Evolutionary conservation across 2,888 invertebrate genomes (phyloP), one percentile per base, ranked within the genome.

Genomic region (Eilema sororculum): DNA sequence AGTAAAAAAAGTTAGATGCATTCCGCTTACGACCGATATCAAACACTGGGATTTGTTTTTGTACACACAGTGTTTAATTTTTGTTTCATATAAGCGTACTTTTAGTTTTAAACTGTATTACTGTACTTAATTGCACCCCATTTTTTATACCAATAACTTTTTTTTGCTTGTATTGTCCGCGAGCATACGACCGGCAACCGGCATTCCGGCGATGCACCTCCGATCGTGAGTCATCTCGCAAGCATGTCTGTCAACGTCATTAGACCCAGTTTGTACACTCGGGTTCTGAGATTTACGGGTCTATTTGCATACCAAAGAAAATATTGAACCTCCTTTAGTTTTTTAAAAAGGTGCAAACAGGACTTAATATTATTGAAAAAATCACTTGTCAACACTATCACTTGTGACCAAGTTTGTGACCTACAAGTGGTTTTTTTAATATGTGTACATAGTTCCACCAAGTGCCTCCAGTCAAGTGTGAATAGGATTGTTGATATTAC

Each of bases 191-290:
- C 70, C 80, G 82, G 74, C 80, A 76, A 67, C 71, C 80, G 82
- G 77, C 80, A 77, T 82, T 79, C 78, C 78, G 69, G 76, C 80
- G 80, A 78, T 82, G 84, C 81, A 82, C 83, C 73, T 76, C 74
- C 76, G 76, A 65, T 78, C 76, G 76, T 90, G 91, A 91, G 83
- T 91, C 91, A 91, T 78, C 72, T 65, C 76, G 64, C 41, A 73
- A 81, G 84, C 80, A 81, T 83, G 88, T 85, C 82, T 83, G 66
- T 63, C 88, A 87, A 88, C 84, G 87, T 89, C 88, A 90, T 78
- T 78, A 33, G 70, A 68, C 74, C 76, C 82, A 84, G 85, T 84
- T 85, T 84, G 62, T 58, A 62, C 72, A 75, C 59, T 73, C 72
- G 78, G 24, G 33, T 33, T 62, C n/a, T 59, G 24, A 13, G 59